These are phyloP conservation scores for Eupleurogrammus muticus DNA, from an alignment of 2,797 vertebrate species.

Conservation along the genomic window DNA sequence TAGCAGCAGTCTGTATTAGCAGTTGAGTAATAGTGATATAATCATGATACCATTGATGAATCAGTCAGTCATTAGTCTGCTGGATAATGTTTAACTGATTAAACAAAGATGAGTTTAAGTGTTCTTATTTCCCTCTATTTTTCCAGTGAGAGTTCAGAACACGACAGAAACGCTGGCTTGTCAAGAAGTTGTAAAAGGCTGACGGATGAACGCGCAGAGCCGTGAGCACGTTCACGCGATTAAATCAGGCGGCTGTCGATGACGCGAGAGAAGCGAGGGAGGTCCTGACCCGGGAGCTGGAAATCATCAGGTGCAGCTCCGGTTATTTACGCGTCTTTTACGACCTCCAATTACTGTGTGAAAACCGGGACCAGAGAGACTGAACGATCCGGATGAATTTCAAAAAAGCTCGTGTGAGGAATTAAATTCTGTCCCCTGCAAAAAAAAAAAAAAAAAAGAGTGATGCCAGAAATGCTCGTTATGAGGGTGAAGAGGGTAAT, in stretches of 20 bases:
- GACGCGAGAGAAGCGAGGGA: neutral
- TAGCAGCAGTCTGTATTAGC: no score
- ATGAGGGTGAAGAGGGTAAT: slow-evolving; percentile 10
- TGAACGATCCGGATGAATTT: slow-evolving; percentile 2
- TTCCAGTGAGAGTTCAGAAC: neutral
- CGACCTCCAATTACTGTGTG: neutral
- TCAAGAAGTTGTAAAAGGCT: slow-evolving; percentile 15
- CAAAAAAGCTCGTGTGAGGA: neutral
- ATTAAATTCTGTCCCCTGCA: neutral
- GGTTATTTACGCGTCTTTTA: slow-evolving; percentile 14
- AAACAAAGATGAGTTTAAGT: neutral
- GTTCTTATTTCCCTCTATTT: neutral
- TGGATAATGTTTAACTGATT: no score
- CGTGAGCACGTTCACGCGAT: slow-evolving; percentile 12
- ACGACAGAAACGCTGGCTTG: neutral
- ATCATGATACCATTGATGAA: no score
- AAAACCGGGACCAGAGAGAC: neutral
- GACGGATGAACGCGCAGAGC: slow-evolving; percentile 15
- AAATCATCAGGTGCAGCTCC: neutral
- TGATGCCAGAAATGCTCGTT: slow-evolving; percentile 12
- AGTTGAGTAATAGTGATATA: no score
- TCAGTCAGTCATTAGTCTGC: no score
- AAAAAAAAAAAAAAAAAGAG: slow-evolving; percentile 1
- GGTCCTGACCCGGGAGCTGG: neutral
- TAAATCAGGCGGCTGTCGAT: slow-evolving; percentile 11